phyloP scores from a whole-genome alignment of 2,888 invertebrate genomes.

The Cantharis nigra region DNA sequence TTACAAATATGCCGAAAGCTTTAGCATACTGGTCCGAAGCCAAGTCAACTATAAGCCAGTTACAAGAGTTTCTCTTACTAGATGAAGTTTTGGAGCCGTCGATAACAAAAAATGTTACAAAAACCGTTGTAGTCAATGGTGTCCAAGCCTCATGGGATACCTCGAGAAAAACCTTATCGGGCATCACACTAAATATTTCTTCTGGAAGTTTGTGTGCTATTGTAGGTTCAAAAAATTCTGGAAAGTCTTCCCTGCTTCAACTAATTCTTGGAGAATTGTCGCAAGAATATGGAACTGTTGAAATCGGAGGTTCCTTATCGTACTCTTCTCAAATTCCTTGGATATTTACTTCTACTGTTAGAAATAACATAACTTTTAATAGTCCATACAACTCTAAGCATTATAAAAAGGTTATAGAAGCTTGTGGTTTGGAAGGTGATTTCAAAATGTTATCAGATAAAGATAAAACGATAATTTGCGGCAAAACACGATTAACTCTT shows the following conservation, averaged over 20 bases:
- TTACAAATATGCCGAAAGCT: conserved; percentile 64
- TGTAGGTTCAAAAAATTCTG: conserved; percentile 90
- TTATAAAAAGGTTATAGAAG: conserved; percentile 60
- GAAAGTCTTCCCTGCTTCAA: conserved; percentile 66
- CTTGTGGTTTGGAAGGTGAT: conserved; percentile 67
- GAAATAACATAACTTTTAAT: conserved; percentile 73
- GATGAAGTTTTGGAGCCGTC: conserved; percentile 59
- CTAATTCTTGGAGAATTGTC: conserved; percentile 62
- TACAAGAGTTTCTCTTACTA: conserved; percentile 61
- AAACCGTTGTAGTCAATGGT: conserved; percentile 11
- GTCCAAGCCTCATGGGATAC: background rate
- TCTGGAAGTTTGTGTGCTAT: conserved; percentile 68
- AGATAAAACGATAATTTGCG: conserved; percentile 61
- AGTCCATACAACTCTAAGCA: conserved; percentile 53
- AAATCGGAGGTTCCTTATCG: conserved; percentile 60
- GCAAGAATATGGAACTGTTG: conserved; percentile 56
- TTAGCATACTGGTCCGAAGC: conserved; percentile 65
- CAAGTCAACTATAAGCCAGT: conserved; percentile 58
- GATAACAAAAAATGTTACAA: conserved; percentile 22
- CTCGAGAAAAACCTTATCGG: conserved; percentile 37
- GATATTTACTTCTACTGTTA: conserved; percentile 63
- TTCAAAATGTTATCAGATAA: conserved; percentile 64
- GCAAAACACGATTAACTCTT: conserved; percentile 77
- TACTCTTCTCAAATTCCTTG: conserved; percentile 73
- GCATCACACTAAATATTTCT: conserved; percentile 54